phyloP scores from a whole-genome alignment of 2,888 invertebrate species.

The Limenitis camilla region DNA sequence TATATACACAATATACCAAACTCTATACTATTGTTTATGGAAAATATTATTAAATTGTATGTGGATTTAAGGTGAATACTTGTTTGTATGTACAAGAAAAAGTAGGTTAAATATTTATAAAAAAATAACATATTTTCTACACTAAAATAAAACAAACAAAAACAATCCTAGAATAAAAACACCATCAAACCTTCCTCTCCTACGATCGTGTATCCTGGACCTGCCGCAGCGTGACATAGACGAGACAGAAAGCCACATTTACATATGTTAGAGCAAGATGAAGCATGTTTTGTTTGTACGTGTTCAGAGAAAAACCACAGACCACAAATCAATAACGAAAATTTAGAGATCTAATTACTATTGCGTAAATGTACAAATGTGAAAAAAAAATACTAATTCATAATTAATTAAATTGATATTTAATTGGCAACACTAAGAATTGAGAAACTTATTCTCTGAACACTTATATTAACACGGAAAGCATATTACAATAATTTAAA shows the following conservation, averaged over 20 bases:
- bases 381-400: too few relatives aligned
- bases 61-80: too few relatives aligned
- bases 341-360: too few relatives aligned
- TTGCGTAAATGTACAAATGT: too few relatives aligned
- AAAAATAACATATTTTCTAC: conserved; percentile 26
- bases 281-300: conserved; percentile 33
- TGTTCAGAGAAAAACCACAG: conserved; percentile 11
- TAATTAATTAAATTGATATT: too few relatives aligned
- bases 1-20: background rate
- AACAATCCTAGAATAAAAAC: conserved; percentile 38
- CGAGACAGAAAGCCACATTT: conserved; percentile 72
- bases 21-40: too few relatives aligned
- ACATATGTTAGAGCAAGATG: conserved; percentile 68
- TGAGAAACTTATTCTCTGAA: background rate
- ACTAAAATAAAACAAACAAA: conserved; percentile 30
- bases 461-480: conserved; percentile 10
- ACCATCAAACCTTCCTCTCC: conserved; percentile 69
- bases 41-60: too few relatives aligned
- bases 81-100: too few relatives aligned
- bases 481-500: background rate
- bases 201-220: conserved; percentile 68
- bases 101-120: background rate
- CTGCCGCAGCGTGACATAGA: conserved; percentile 57
- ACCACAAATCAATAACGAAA: too few relatives aligned
- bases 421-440: too few relatives aligned